Evolutionary conservation across 2,888 invertebrate species (phyloP).

Genomic region (Loripinus fragilis): DNA sequence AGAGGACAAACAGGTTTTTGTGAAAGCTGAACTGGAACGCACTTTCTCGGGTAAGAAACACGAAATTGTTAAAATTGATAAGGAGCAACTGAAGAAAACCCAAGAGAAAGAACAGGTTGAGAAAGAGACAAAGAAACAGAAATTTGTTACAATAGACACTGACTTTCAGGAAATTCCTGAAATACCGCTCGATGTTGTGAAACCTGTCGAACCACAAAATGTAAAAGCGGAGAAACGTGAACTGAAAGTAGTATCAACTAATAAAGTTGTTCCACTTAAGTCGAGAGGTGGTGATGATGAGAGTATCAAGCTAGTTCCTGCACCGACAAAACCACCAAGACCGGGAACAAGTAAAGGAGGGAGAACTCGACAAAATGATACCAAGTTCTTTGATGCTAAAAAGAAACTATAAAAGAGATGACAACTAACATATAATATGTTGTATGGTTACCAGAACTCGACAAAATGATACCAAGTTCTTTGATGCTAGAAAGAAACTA

Average conservation of each 20-base stretch:
- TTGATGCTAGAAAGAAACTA: background rate
- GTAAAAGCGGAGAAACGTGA: conserved; percentile 28
- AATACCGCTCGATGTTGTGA: conserved; percentile 42
- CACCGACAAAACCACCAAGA: conserved; percentile 29
- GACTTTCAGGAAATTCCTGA: conserved; percentile 52
- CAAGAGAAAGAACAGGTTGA: background rate
- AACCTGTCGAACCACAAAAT: background rate
- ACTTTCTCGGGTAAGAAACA: background rate
- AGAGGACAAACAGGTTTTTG: conserved; percentile 6
- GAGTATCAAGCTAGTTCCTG: conserved; percentile 51
- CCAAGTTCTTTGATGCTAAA: background rate
- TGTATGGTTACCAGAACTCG: too few species aligned
- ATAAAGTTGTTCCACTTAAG: conserved; percentile 54
- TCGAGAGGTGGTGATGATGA: conserved; percentile 29
- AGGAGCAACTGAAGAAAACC: background rate
- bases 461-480: background rate
- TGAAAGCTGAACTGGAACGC: background rate
- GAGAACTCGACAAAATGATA: background rate
- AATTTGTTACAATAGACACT: conserved; percentile 39
- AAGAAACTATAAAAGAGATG: background rate
- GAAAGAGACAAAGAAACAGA: conserved; percentile 9
- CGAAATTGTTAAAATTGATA: background rate
- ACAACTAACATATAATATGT: too few species aligned
- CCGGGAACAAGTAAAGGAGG: conserved; percentile 40
- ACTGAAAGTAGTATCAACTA: conserved; percentile 49